Conservation (phyloP, 2,888 invertebrate genomes). For the Dryobotodes eremita region DNA sequence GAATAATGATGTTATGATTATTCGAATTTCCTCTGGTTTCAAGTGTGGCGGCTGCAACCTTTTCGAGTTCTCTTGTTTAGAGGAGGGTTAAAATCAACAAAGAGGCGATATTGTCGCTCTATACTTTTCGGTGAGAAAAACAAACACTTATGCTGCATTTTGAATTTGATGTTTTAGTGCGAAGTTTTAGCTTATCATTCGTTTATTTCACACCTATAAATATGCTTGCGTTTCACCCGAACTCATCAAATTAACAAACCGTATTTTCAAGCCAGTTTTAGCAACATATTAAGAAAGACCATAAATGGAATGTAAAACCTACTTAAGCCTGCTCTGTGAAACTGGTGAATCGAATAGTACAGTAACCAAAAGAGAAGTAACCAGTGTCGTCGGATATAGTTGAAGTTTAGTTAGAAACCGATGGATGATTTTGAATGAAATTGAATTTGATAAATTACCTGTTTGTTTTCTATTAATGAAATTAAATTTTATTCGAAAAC, state of each 20-base stretch:
- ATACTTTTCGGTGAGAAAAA: neutral
- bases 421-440: no score
- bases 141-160: neutral
- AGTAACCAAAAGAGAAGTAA: no score
- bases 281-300: neutral
- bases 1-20: conserved; percentile 34
- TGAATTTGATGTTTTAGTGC: no score
- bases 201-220: neutral
- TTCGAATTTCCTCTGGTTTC: conserved; percentile 6
- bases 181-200: no score
- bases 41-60: neutral
- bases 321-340: neutral
- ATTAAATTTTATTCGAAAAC: no score
- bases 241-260: conserved; percentile 21
- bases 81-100: neutral
- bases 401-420: no score
- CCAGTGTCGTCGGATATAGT: no score
- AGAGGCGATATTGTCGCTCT: neutral
- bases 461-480: no score
- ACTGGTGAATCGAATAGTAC: neutral
- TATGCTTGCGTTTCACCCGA: neutral
- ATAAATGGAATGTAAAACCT: conserved; percentile 11
- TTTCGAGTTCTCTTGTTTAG: neutral
- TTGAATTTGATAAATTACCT: no score
- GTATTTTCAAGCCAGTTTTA: conserved; percentile 15